Conservation (phyloP, 2,113 vertebrate species). For the Macroglossus sobrinus region DNA sequence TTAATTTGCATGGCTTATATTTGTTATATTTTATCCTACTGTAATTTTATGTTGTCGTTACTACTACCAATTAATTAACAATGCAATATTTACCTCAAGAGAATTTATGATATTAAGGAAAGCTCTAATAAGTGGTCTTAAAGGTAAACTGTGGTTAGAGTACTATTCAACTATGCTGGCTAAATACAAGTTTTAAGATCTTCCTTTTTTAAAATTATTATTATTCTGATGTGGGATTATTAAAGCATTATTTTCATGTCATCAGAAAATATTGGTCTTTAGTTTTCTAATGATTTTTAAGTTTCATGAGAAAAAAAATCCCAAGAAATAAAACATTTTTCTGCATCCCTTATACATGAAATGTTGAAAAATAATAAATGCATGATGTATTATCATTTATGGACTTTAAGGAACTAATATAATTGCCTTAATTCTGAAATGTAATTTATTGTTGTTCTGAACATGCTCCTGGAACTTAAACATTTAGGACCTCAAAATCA, state of each 20-base stretch:
- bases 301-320: neutral
- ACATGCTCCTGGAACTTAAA: neutral
- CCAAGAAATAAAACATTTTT: conserved; percentile 11
- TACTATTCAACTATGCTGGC: neutral
- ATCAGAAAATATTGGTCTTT: neutral
- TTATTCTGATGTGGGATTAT: neutral
- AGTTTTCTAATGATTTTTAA: neutral
- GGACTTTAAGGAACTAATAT: neutral
- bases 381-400: neutral
- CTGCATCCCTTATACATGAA: neutral
- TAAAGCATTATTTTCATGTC: conserved; percentile 12
- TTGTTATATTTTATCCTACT: neutral
- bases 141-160: neutral
- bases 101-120: conserved; percentile 30
- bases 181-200: neutral
- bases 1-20: neutral
- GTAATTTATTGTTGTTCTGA: neutral
- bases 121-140: neutral
- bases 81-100: conserved; percentile 3
- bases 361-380: neutral
- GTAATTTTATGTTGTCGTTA: neutral
- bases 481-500: neutral
- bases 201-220: neutral
- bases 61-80: neutral
- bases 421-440: neutral